Conservation (phyloP, 1,140 invertebrate species). For the Kradibia gibbosae region DNA sequence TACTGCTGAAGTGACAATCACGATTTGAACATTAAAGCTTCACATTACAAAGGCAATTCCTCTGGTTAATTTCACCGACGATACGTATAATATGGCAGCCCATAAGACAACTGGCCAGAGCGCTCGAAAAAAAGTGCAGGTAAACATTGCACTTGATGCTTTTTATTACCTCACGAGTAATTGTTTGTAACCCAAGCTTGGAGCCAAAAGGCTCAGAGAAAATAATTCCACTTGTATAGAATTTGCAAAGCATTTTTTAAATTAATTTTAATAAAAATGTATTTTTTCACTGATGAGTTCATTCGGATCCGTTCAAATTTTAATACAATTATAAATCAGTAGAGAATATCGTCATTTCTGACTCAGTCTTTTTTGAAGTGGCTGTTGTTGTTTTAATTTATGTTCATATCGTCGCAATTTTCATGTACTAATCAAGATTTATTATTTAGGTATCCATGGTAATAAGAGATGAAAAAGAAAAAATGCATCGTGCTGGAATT, state of each 20-base stretch:
- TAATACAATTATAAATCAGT: too few relatives aligned
- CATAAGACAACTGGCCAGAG: constrained; percentile 74
- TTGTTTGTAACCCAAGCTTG: too few relatives aligned
- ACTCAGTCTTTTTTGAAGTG: too few relatives aligned
- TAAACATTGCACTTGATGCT: constrained; percentile 56
- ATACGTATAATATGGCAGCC: constrained; percentile 63
- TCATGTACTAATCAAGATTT: background rate
- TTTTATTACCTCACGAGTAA: background rate
- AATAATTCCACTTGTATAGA: too few relatives aligned
- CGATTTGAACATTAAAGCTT: background rate
- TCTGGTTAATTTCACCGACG: background rate
- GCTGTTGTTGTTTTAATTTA: too few relatives aligned
- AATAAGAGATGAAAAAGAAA: constrained; percentile 96
- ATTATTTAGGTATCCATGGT: constrained; percentile 93
- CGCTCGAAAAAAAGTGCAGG: constrained; percentile 80
- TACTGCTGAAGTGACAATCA: background rate
- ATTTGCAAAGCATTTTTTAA: too few relatives aligned
- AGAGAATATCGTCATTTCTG: too few relatives aligned
- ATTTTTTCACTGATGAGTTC: too few relatives aligned
- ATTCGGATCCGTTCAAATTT: too few relatives aligned
- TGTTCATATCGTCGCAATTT: too few relatives aligned
- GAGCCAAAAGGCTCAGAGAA: too few relatives aligned
- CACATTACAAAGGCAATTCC: background rate
- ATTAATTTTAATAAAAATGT: too few relatives aligned
- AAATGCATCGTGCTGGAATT: constrained; percentile 93